These are phyloP conservation scores for Lysandra bellargus DNA, from an alignment of 2,888 invertebrate genomes.

Conservation along the genomic window DNA sequence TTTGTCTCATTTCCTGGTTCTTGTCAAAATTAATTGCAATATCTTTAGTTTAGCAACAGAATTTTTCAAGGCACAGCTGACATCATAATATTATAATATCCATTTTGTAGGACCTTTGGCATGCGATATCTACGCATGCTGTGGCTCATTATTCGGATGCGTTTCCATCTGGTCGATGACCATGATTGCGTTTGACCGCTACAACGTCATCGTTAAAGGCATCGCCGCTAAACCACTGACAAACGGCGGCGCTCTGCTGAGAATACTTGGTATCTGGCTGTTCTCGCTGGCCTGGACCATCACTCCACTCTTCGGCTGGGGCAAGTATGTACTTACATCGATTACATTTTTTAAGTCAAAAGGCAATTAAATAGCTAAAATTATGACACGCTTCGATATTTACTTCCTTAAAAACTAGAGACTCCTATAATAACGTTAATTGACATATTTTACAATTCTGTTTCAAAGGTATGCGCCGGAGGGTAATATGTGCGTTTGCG, in stretches of 20 bases:
- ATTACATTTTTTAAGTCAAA: background rate
- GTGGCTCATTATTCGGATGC: slow-evolving; percentile 94
- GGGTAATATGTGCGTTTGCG: slow-evolving; percentile 96
- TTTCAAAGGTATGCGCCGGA: slow-evolving; percentile 91
- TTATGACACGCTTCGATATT: background rate
- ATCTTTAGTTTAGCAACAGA: background rate
- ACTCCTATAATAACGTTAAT: too few species aligned
- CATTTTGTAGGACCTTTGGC: slow-evolving; percentile 84
- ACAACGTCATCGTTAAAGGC: slow-evolving; percentile 96
- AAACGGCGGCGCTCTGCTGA: slow-evolving; percentile 87
- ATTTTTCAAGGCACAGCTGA: background rate
- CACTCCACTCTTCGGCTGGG: slow-evolving; percentile 93
- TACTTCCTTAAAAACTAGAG: background rate
- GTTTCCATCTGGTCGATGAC: slow-evolving; percentile 96
- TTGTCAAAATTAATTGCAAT: background rate
- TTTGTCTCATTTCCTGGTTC: background rate
- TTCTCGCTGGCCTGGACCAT: slow-evolving; percentile 90
- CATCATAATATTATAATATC: background rate
- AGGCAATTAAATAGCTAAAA: background rate
- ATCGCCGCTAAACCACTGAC: slow-evolving; percentile 92
- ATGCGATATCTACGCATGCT: slow-evolving; percentile 93
- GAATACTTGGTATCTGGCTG: slow-evolving; percentile 89
- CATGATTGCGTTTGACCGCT: slow-evolving; percentile 94
- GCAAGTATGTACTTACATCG: slow-evolving; percentile 73
- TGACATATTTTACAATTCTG: background rate